phyloP scores from a whole-genome alignment of 1,140 invertebrate genomes.

The Lepeophtheirus salmonis region DNA sequence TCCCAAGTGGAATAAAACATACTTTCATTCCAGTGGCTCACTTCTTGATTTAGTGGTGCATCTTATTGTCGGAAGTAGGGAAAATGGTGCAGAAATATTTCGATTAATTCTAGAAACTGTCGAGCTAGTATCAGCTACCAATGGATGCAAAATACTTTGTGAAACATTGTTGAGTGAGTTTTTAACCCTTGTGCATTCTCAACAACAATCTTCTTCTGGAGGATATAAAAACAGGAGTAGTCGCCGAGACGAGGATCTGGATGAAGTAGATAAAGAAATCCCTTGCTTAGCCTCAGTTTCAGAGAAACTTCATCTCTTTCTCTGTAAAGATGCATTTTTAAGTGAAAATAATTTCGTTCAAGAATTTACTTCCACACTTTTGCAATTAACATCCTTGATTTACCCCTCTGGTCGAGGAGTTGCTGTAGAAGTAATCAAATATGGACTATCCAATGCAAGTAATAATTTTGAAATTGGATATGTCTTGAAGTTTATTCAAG shows the following conservation, averaged over 20 bases:
- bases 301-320: background rate
- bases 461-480: background rate
- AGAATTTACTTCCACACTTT: background rate
- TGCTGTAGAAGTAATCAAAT: background rate
- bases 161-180: background rate
- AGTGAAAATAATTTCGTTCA: background rate
- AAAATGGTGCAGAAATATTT: background rate
- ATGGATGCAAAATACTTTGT: background rate
- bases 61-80: background rate
- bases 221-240: background rate
- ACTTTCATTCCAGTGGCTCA: background rate
- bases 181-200: background rate
- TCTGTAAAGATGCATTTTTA: background rate
- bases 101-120: background rate
- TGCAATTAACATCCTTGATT: background rate
- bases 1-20: background rate
- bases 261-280: background rate
- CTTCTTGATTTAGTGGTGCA: conserved; percentile 1
- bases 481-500: conserved; percentile 6
- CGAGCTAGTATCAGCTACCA: background rate
- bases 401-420: background rate
- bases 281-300: background rate
- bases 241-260: background rate
- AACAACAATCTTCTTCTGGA: background rate
- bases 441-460: background rate